Percentiles rank a stretch among this genome's conserved stretches.
phyloP scores from a whole-genome alignment of 1,140 invertebrate species.

The Amphibalanus amphitrite region DNA sequence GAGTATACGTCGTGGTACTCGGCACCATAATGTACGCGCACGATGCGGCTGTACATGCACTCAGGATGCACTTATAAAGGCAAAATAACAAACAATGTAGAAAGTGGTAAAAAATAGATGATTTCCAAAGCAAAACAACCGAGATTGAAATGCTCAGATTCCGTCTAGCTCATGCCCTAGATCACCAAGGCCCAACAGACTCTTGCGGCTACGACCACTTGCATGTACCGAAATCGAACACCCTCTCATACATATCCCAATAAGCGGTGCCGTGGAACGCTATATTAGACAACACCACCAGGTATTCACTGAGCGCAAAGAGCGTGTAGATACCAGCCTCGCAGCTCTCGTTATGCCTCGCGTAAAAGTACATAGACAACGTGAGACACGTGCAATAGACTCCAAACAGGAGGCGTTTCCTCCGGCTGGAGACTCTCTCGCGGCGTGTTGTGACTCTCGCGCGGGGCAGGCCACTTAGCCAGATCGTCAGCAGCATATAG shows the following conservation, averaged over 20 bases:
- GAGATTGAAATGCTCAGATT: too few relatives aligned
- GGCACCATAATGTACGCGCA: too few relatives aligned
- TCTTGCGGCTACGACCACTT: too few relatives aligned
- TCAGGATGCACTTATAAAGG: too few relatives aligned
- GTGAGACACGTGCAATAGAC: constrained; percentile 44
- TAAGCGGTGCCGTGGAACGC: constrained; percentile 73
- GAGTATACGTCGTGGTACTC: too few relatives aligned
- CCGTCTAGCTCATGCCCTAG: too few relatives aligned
- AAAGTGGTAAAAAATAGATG: too few relatives aligned
- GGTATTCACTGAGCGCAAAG: constrained; percentile 82
- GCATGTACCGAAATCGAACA: too few relatives aligned
- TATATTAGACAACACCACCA: constrained; percentile 84
- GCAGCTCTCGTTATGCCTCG: constrained; percentile 77
- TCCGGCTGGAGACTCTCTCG: constrained; percentile 47
- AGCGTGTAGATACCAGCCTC: constrained; percentile 88
- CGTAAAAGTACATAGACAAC: constrained; percentile 72
- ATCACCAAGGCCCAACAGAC: too few relatives aligned
- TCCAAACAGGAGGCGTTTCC: constrained; percentile 62
- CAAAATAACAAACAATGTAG: too few relatives aligned
- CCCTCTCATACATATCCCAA: constrained; percentile 36
- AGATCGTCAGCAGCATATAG: constrained; percentile 61
- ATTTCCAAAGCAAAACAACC: too few relatives aligned
- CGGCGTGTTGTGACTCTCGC: constrained; percentile 25
- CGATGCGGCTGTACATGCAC: too few relatives aligned
- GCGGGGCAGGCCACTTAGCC: constrained; percentile 40